phyloP scores from a whole-genome alignment of 2,113 vertebrate species.

The Erythrolamprus reginae region DNA sequence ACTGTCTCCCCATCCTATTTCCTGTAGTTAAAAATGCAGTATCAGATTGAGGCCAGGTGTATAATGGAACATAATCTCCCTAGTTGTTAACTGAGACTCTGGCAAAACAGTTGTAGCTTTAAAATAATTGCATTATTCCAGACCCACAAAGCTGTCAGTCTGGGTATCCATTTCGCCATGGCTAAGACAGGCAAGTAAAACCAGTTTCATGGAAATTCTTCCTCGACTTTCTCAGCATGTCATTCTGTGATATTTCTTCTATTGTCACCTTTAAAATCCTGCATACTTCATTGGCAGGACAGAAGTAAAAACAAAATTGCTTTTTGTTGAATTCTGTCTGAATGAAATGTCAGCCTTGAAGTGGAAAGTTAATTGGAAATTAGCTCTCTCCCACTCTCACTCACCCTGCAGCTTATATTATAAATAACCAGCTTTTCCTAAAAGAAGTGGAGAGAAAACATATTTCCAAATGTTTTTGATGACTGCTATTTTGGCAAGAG shows the following conservation, averaged over 20 bases:
- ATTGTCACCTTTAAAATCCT: neutral
- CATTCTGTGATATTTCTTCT: neutral
- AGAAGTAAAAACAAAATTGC: neutral
- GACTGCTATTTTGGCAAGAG: neutral
- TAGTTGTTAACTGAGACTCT: neutral
- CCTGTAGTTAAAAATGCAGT: neutral
- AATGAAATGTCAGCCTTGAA: neutral
- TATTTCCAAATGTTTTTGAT: neutral
- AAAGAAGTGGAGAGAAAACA: neutral
- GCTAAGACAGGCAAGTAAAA: neutral
- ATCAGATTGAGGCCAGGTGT: neutral
- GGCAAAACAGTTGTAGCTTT: neutral
- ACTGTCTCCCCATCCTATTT: neutral
- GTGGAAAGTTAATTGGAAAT: accelerated
- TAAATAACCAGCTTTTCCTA: neutral
- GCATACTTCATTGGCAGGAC: neutral
- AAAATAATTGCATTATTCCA: neutral
- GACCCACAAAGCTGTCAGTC: neutral
- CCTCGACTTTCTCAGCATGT: neutral
- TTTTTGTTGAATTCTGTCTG: neutral
- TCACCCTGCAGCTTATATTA: accelerated
- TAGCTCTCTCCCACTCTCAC: accelerated
- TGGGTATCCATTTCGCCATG: neutral
- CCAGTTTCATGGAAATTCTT: neutral
- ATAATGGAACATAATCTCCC: neutral